A percentile compares a stretch with the other conserved stretches of the same genome.
Evolutionary conservation across 2,888 invertebrate species (phyloP).

Genomic region (Cosmopolites sordidus): DNA sequence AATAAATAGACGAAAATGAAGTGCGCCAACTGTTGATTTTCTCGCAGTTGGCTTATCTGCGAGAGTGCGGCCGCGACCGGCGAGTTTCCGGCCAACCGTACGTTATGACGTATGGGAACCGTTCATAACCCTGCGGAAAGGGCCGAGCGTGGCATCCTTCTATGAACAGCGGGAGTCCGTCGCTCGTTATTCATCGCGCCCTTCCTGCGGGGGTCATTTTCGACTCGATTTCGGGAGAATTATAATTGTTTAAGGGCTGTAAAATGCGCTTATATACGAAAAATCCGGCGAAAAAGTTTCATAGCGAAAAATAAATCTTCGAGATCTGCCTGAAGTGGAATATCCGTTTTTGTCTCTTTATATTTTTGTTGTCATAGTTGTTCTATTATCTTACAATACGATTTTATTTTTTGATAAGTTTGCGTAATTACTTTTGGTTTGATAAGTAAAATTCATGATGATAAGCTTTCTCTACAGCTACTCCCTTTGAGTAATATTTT

Average conservation of each 20-base stretch:
- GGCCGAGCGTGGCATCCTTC: constrained; percentile 11
- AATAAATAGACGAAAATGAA: no score
- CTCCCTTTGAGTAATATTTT: no score
- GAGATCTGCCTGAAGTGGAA: no score
- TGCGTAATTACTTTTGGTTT: no score
- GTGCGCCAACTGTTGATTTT: constrained; percentile 13
- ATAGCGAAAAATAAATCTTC: no score
- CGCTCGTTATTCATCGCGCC: constrained; percentile 15
- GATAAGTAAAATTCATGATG: no score
- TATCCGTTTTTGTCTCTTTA: no score
- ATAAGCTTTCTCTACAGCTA: no score
- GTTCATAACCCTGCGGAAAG: constrained; percentile 15
- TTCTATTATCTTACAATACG: no score
- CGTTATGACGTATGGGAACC: constrained; percentile 17
- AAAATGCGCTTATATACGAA: constrained; percentile 2
- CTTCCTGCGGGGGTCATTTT: constrained; percentile 16
- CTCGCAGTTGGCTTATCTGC: constrained; percentile 5
- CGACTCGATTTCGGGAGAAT: constrained; percentile 13
- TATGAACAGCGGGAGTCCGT: constrained; percentile 14
- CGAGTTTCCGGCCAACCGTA: constrained; percentile 12
- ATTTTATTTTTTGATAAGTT: no score
- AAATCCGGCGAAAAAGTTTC: no score
- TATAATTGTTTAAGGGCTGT: constrained; percentile 15
- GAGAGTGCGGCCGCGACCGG: constrained; percentile 1
- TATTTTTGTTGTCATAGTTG: no score